Percentiles rank a stretch among this genome's conserved stretches.
These are phyloP conservation scores for Colaptes auratus DNA, from an alignment of 2,113 vertebrate genomes.

Conservation along the genomic window DNA sequence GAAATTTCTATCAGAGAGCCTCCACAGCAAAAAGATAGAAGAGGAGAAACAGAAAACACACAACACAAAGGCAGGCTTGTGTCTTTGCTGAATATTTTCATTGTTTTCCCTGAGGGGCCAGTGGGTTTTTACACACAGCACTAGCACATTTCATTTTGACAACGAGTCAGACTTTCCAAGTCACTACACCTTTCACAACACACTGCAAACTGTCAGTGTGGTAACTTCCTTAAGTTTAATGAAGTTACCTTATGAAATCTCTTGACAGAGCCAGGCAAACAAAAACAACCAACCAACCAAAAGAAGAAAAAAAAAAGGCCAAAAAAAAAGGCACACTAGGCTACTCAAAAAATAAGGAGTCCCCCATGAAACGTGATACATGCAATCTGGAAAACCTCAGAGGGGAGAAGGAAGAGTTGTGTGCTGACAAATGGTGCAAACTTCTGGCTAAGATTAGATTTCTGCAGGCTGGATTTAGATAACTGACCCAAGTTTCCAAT, in stretches of 20 bases:
- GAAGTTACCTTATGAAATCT: conserved; percentile 70
- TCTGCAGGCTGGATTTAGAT: neutral
- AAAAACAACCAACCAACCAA: conserved; percentile 10
- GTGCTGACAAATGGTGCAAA: conserved; percentile 36
- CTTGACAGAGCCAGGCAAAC: conserved; percentile 13
- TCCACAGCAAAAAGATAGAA: conserved; percentile 22
- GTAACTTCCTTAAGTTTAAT: conserved; percentile 71
- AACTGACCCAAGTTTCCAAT: conserved; percentile 1
- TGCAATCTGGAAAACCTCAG: conserved; percentile 25
- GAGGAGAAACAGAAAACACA: conserved; percentile 36
- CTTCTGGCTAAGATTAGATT: conserved; percentile 32
- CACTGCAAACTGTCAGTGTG: conserved; percentile 61
- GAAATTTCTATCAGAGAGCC: neutral
- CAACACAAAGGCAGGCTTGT: conserved; percentile 45
- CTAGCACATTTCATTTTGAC: conserved; percentile 61
- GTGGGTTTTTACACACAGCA: conserved; percentile 54
- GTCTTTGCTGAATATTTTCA: conserved; percentile 56
- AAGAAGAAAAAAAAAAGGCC: neutral
- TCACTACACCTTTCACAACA: conserved; percentile 68
- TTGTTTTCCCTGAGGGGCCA: conserved; percentile 21
- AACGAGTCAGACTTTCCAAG: conserved; percentile 53
- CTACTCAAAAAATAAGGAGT: conserved; percentile 16
- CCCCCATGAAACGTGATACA: conserved; percentile 14
- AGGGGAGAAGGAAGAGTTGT: conserved; percentile 40
- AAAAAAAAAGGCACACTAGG: neutral